Percentiles rank a stretch among this genome's conserved stretches.
Conservation (phyloP, 2,113 vertebrate genomes). For the Rhynchomys soricoides region DNA sequence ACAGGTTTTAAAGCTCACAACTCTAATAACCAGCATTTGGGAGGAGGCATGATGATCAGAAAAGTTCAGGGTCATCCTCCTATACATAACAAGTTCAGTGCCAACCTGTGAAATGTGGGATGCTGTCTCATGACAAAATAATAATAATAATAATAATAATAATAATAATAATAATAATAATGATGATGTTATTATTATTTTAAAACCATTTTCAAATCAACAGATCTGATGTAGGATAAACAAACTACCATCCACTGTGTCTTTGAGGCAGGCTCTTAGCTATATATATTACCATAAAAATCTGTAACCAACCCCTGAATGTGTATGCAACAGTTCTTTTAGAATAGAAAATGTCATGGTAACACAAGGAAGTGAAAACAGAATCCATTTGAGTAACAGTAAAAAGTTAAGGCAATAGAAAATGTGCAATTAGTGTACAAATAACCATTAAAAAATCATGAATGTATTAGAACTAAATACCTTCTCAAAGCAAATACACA, state of each 20-base stretch:
- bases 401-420: constrained; percentile 33
- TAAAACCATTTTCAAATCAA: constrained; percentile 39
- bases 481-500: constrained; percentile 43
- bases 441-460: constrained; percentile 11
- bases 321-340: constrained; percentile 53
- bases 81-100: neutral
- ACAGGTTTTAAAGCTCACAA: neutral
- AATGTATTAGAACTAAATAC: constrained; percentile 21
- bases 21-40: neutral
- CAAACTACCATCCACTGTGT: constrained; percentile 44
- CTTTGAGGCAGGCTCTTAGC: neutral
- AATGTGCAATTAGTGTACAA: constrained; percentile 46
- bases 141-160: neutral
- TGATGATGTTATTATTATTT: neutral
- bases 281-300: constrained; percentile 30
- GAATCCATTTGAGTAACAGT: constrained; percentile 66
- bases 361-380: constrained; percentile 74
- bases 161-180: neutral
- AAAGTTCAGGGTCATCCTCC: neutral
- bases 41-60: neutral
- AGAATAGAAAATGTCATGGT: constrained; percentile 66
- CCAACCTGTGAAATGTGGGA: neutral
- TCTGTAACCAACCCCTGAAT: constrained; percentile 69
- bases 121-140: neutral
- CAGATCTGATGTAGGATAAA: constrained; percentile 61